phyloP scores from a whole-genome alignment of 2,113 vertebrate genomes.

The Albula glossodonta region DNA sequence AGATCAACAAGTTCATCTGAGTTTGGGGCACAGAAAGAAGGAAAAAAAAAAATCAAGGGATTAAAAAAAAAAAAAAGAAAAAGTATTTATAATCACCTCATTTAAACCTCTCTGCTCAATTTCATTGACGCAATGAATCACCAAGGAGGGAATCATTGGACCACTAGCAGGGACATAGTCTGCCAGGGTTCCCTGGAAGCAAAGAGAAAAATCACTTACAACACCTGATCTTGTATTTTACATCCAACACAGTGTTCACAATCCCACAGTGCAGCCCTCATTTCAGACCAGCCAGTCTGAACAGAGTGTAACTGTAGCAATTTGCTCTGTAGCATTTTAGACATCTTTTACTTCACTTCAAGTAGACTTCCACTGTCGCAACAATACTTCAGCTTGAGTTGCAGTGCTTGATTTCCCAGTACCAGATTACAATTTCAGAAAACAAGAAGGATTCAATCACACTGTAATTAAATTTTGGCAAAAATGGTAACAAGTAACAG shows the following conservation, averaged over 20 bases:
- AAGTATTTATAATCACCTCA: conserved; percentile 72
- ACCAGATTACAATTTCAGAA: too few species aligned
- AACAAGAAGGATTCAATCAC: too few species aligned
- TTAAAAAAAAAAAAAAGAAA: conserved; percentile 28
- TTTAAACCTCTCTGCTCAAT: conserved; percentile 86
- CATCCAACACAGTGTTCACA: not conserved
- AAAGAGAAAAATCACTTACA: not conserved
- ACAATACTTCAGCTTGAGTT: too few species aligned
- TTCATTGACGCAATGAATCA: conserved; percentile 89
- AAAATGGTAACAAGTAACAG: too few species aligned
- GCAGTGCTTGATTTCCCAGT: too few species aligned
- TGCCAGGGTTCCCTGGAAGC: conserved; percentile 75
- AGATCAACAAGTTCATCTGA: too few species aligned
- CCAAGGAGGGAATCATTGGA: conserved; percentile 84
- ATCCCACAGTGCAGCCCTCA: not conserved
- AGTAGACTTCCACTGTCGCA: too few species aligned
- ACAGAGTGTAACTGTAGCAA: not conserved
- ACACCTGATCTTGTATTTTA: not conserved
- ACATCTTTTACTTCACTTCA: too few species aligned
- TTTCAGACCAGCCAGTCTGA: too few species aligned
- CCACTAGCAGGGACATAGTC: conserved; percentile 81
- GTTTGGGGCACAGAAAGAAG: too few species aligned
- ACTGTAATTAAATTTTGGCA: too few species aligned
- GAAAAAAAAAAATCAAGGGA: not conserved
- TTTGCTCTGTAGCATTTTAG: not conserved